Conservation (phyloP, 2,797 vertebrate genomes). For the Hirundo rustica region DNA sequence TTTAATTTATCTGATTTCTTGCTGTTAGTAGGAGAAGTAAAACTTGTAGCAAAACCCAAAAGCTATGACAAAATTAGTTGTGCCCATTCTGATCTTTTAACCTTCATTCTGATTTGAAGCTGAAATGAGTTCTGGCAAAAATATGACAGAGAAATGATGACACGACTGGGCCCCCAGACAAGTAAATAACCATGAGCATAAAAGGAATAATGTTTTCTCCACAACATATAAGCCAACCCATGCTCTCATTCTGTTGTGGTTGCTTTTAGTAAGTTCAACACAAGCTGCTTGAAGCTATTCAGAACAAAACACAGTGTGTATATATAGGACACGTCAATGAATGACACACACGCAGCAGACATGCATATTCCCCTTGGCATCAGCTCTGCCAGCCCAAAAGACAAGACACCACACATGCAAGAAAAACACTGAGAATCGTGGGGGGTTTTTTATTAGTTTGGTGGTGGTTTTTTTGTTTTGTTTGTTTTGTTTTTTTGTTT, state of each 20-base stretch:
- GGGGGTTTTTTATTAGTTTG: not conserved
- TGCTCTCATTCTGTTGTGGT: conserved; percentile 31
- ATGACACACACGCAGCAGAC: not conserved
- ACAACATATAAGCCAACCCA: not conserved
- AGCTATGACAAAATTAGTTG: not conserved
- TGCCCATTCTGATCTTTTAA: not conserved
- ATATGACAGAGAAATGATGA: not conserved
- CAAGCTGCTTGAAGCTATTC: conserved; percentile 40
- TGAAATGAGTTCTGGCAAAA: not conserved
- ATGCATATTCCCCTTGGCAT: not conserved
- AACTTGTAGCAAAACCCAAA: not conserved
- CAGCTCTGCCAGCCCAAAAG: not conserved
- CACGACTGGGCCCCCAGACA: not conserved
- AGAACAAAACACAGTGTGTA: not conserved
- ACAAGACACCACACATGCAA: not conserved
- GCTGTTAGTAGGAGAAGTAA: not conserved
- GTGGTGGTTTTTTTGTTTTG: too few species aligned
- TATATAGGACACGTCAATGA: conserved; percentile 21
- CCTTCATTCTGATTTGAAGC: not conserved
- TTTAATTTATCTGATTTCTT: not conserved
- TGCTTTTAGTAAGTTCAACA: conserved; percentile 11
- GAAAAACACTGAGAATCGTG: not conserved
- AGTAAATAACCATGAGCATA: not conserved
- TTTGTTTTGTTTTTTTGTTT: not conserved
- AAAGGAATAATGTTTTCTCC: conserved; percentile 2